Percentiles rank a stretch among this genome's conserved stretches.
phyloP scores from a whole-genome alignment of 30 jellyfish, hydroid and myxozoan genomes.

The Pelagia noctiluca region DNA sequence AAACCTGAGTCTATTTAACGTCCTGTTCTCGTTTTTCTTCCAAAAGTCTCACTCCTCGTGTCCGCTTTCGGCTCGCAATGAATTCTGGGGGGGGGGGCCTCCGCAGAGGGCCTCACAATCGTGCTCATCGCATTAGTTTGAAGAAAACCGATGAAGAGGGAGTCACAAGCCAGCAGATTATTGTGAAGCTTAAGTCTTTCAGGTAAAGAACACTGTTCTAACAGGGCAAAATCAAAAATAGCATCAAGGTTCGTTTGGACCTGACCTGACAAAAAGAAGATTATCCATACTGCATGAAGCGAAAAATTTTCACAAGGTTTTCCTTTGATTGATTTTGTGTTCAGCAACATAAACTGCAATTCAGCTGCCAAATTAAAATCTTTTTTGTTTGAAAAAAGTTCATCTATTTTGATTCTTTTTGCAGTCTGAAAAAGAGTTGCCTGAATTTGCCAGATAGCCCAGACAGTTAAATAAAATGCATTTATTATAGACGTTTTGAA shows the following conservation, averaged over 20 bases:
- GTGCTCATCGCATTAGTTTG: conserved; percentile 43
- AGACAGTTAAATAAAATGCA: too few relatives aligned
- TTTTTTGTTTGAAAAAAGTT: too few relatives aligned
- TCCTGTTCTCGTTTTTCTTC: too few relatives aligned
- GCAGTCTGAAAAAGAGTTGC: too few relatives aligned
- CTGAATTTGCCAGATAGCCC: too few relatives aligned
- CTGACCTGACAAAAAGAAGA: conserved; percentile 47
- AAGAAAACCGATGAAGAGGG: conserved; percentile 34
- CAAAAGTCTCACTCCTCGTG: too few relatives aligned
- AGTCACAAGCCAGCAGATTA: conserved; percentile 14
- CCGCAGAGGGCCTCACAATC: too few relatives aligned
- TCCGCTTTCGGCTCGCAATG: too few relatives aligned
- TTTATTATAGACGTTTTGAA: too few relatives aligned
- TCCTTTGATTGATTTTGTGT: conserved; percentile 34
- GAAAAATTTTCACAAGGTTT: conserved; percentile 20
- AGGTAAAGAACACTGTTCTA: conserved; percentile 7
- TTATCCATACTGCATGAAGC: conserved; percentile 21
- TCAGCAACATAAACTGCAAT: conserved; percentile 40
- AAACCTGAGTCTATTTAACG: too few relatives aligned
- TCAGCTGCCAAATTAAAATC: conserved; percentile 7
- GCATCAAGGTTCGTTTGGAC: conserved; percentile 13
- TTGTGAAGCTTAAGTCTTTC: conserved; percentile 37
- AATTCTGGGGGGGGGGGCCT: too few relatives aligned
- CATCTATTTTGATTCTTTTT: conserved; percentile 12
- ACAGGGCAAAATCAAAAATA: conserved; percentile 22